Evolutionary conservation across 2,888 invertebrate genomes (phyloP), one percentile per base, ranked within the genome.

Genomic region (Drosophila borealis): DNA sequence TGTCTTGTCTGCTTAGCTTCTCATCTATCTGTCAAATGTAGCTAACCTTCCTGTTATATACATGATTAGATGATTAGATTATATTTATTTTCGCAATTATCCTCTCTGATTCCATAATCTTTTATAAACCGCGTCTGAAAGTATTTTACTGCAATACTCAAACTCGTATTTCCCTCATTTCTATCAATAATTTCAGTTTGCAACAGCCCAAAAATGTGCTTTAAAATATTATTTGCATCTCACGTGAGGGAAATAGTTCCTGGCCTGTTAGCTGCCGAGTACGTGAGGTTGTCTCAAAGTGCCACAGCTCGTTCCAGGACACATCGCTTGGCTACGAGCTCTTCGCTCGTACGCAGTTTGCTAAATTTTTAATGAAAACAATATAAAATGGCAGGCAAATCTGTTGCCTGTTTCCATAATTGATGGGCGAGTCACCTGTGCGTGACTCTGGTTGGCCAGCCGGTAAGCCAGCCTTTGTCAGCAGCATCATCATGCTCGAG

Each of bases 351-450:
- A 8, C 29, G 9, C 11, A 46, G 60, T 19, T 54, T 33, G 42
- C n/a, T 81, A 21, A 56, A 83, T 77, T 63, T 80, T 72, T 66
- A 69, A 81, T 70, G 80, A 42, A 51, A 86, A 66, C 51, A 37
- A 65, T 74, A 70, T 74, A 61, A 63, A 66, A n/a, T 51, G 69
- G 36, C 55, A 55, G 48, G 34, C 37, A 63, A 74, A 74, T 63
- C 76, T 73, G 70, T 72, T 77, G 68, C 51, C 46, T 76, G 65
- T 77, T 77, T 72, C 61, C 80, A 88, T 88, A 85, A 78, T 75
- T 75, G 87, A 88, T 69, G 67, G 50, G 25, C 34, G 33, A 45
- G 50, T 61, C 25, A 46, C 17, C 33, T 44, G 63, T 25, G 42
- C 50, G 45, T 48, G 41, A 44, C 33, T 39, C 42, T 33, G 37